Base-by-base conservation (phyloP, 1,140 invertebrate genomes). In the Papilio dardanus region DNA sequence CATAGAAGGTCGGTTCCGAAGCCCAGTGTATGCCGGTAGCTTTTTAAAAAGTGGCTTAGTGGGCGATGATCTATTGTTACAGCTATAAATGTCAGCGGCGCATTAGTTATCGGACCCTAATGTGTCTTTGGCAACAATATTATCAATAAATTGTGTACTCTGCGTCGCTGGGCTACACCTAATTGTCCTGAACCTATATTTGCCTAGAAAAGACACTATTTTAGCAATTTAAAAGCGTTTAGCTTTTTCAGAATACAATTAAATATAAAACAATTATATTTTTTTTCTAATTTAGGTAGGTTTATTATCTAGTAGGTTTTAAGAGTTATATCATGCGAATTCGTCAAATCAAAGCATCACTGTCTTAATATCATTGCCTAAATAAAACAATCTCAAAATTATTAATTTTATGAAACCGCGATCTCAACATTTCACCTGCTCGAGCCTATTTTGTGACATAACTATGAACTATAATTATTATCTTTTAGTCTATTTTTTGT, bases 41-140 rank as follows among this genome's bases (percentile, higher is more conserved):
- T 31, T 31, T 71, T 71, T 74, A 65, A 50, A 62, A 42, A 54
- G 19, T 74, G 40, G 30, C 71, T 76, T 73, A 54, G 78, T 79
- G 62, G 78, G 78, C 68, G 78, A 73, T 75, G 74, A 75, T 77
- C 54, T 75, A 79, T 79, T 77, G 78, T 77, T 71, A 77, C 69
- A 75, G 69, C 62, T 74, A 74, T 69, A 69, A 79, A 77, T 75
- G 71, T 71, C 66, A 75, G 58, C 71, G 30, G 30, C 71, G 71
- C 71, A 73, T 73, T 73, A 73, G 42, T 73, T 73, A 73, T 73
- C 71, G 16, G 46, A 58, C 46, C 71, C 71, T 73, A 58, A 73
- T 58, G 71, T 73, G 71, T 73, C 71, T 73, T 58, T 73, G 46
- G 68, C 42, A 73, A 73, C 69, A 73, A 73, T 73, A 73, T 73